phyloP scores from a whole-genome alignment of 2,888 invertebrate species.

The Drosophila picticornis region DNA sequence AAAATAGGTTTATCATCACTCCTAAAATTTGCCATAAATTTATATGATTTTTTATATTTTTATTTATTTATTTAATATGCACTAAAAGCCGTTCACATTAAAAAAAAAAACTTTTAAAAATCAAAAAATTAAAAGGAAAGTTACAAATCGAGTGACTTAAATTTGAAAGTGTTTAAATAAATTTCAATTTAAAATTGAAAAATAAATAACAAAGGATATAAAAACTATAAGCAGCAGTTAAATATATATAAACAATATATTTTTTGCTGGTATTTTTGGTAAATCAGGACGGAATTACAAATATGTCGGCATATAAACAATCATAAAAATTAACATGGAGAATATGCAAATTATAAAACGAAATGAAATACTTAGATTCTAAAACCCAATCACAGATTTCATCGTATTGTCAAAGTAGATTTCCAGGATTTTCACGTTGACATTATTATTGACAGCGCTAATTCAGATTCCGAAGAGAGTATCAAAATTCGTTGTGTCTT shows the following conservation, averaged over 20 bases:
- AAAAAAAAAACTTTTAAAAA: too few species aligned
- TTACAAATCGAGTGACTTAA: neutral
- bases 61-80: neutral
- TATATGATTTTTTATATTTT: neutral
- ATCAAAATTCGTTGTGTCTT: conserved; percentile 13
- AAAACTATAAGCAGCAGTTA: neutral
- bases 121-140: neutral
- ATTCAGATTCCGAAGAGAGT: conserved; percentile 5
- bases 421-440: neutral
- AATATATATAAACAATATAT: neutral
- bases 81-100: neutral
- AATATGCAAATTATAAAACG: neutral
- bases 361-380: neutral
- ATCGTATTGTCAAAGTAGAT: neutral
- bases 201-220: neutral
- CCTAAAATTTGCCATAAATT: neutral
- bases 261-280: neutral
- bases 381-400: neutral
- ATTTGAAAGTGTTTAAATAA: neutral
- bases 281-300: neutral
- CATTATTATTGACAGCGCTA: neutral
- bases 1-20: neutral
- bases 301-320: neutral
- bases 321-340: neutral
- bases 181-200: neutral